These are phyloP conservation scores for Ricordea florida DNA, from an alignment of 92 coral and sea anemone species.

Conservation along the genomic window DNA sequence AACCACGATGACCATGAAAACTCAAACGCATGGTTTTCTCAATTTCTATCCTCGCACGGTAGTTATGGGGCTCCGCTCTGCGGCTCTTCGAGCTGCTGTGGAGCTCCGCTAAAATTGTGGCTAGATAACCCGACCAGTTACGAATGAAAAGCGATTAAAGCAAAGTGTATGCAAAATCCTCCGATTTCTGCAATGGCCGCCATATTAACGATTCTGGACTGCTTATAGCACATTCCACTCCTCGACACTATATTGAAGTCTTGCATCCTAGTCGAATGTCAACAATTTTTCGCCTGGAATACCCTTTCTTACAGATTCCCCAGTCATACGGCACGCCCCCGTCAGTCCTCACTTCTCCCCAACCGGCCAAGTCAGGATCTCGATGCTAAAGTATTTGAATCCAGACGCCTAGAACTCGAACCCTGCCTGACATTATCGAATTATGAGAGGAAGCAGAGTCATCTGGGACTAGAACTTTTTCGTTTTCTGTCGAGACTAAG, in stretches of 20 bases:
- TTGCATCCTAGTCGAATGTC: constrained; percentile 8
- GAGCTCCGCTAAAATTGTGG: no score
- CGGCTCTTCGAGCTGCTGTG: no score
- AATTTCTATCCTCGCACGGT: no score
- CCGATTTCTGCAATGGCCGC: no score
- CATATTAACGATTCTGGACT: background rate
- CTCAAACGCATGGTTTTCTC: no score
- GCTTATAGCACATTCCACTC: background rate
- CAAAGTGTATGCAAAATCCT: no score
- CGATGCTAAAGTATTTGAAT: background rate
- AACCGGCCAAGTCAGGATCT: background rate
- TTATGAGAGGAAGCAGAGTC: background rate
- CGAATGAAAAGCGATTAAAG: no score
- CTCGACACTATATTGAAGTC: constrained; percentile 9
- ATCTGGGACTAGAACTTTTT: background rate
- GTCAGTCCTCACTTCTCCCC: background rate
- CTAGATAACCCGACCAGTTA: no score
- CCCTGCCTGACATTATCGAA: background rate
- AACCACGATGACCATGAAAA: no score
- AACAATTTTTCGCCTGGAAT: constrained; percentile 3
- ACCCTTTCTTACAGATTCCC: background rate
- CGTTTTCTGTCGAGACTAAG: background rate
- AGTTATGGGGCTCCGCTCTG: no score
- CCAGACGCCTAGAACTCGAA: constrained; percentile 3
- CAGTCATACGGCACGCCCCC: constrained; percentile 5